These are phyloP conservation scores for Frankliniella fusca DNA, from an alignment of 2,888 invertebrate genomes.

Conservation along the genomic window DNA sequence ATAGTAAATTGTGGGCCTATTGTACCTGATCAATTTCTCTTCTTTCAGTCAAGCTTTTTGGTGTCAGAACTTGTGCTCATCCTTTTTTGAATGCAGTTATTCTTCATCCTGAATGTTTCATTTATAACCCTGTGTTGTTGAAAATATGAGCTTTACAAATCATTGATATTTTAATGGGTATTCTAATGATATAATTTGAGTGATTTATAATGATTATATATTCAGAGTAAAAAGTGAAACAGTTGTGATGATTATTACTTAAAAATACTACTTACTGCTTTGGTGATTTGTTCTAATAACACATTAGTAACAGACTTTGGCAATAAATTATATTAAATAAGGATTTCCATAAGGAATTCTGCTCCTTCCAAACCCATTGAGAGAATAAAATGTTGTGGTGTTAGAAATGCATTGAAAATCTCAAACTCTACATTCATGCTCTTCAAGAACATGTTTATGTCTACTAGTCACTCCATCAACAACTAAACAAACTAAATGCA, in stretches of 20 bases:
- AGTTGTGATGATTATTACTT: neutral
- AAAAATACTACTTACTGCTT: neutral
- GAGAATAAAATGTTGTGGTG: neutral
- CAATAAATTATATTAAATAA: neutral
- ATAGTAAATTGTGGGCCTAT: no score
- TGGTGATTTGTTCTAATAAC: neutral
- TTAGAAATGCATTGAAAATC: neutral
- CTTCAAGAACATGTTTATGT: neutral
- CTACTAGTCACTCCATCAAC: no score
- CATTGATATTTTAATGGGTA: no score
- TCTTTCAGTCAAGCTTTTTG: no score
- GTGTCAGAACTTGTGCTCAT: no score
- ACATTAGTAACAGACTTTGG: conserved; percentile 6
- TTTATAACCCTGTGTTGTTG: no score
- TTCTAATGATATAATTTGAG: no score
- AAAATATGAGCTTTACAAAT: no score
- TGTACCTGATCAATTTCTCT: no score
- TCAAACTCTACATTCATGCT: neutral
- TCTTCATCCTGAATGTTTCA: no score
- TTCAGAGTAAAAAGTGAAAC: neutral
- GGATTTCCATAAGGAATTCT: neutral
- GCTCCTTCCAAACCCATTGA: no score
- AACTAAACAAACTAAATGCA: neutral
- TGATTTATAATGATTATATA: neutral
- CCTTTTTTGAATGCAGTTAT: no score